Evolutionary conservation across 2,888 invertebrate species (phyloP).

Genomic region (Acanthoscelides obtectus): DNA sequence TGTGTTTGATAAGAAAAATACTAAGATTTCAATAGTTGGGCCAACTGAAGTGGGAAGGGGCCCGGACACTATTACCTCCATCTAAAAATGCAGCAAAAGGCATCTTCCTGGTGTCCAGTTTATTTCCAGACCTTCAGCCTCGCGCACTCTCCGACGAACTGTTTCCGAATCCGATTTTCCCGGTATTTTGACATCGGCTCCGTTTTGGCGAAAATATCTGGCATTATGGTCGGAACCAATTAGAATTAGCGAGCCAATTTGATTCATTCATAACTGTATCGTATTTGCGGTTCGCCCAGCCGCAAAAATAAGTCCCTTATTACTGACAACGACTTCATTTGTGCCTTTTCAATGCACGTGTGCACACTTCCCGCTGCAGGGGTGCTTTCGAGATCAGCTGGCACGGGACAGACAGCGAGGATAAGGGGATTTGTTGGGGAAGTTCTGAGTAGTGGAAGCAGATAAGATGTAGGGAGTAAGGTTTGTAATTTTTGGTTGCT

Average conservation of each 20-base stretch:
- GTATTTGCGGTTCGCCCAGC: neutral
- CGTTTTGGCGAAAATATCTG: neutral
- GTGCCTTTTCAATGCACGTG: neutral
- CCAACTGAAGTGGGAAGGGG: no score
- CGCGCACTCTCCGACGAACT: neutral
- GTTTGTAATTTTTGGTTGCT: no score
- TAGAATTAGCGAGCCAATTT: neutral
- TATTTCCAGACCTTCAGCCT: no score
- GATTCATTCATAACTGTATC: neutral
- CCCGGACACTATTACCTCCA: no score
- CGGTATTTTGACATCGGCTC: neutral
- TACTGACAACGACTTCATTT: neutral
- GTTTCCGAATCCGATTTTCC: neutral
- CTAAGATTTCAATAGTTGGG: no score
- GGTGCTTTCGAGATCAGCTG: neutral
- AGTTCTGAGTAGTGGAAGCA: no score
- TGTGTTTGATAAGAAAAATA: no score
- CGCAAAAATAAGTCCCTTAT: neutral
- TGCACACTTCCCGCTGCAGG: neutral
- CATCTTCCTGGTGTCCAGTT: no score
- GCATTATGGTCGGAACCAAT: neutral
- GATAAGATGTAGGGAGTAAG: no score
- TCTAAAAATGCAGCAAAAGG: no score
- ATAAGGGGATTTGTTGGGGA: neutral
- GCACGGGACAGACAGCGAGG: neutral